Percentiles rank a stretch among this genome's conserved stretches.
Conservation (phyloP, 1,140 invertebrate genomes). For the Charaxes varanes region DNA sequence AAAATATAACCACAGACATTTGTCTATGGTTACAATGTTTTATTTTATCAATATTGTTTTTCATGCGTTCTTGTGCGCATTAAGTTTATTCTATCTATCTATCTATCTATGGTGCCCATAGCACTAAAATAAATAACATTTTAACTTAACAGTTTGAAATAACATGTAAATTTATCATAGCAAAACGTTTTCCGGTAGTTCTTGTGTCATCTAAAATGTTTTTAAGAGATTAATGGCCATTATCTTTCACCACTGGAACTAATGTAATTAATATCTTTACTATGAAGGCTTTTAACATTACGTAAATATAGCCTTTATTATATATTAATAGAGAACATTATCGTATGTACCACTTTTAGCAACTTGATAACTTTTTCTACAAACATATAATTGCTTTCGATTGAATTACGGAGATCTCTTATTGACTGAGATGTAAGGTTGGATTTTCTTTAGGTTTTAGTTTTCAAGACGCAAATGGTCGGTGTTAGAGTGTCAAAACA, state of each 20-base stretch:
- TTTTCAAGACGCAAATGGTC: not conserved
- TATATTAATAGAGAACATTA: constrained; percentile 2
- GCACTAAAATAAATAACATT: not conserved
- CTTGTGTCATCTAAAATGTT: constrained; percentile 24
- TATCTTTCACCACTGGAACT: constrained; percentile 25
- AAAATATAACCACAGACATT: no score
- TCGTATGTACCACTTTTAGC: constrained; percentile 6
- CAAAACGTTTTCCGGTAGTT: constrained; percentile 23
- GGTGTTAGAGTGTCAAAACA: constrained; percentile 22
- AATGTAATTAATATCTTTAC: constrained; percentile 28
- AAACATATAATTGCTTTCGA: constrained; percentile 6
- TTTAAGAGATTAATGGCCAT: constrained; percentile 23
- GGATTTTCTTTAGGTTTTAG: no score
- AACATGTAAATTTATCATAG: constrained; percentile 11
- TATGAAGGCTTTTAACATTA: constrained; percentile 7
- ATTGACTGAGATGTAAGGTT: no score
- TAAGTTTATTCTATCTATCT: no score
- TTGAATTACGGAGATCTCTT: no score
- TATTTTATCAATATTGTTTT: no score
- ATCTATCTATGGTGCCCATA: no score
- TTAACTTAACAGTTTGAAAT: constrained; percentile 1
- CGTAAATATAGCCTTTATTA: constrained; percentile 8
- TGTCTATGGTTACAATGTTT: no score
- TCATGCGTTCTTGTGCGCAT: no score
- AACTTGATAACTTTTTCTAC: constrained; percentile 5